These are phyloP conservation scores for Accipiter cooperii DNA, from an alignment of 2,113 vertebrate species.

Conservation along the genomic window DNA sequence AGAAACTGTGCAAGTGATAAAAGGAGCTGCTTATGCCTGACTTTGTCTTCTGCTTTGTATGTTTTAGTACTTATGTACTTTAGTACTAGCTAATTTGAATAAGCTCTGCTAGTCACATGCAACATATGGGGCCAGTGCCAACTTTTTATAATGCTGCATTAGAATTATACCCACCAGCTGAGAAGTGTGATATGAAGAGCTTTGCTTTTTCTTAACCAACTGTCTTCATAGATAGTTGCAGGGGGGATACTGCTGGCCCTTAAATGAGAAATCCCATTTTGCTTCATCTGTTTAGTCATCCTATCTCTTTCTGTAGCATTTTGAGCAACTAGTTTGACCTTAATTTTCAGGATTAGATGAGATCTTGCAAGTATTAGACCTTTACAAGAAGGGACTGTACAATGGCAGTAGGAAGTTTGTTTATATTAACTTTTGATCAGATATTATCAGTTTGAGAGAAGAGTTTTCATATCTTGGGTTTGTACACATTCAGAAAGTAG, in stretches of 20 bases:
- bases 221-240: conserved; percentile 19
- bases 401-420: background rate
- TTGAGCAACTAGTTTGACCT: background rate
- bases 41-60: conserved; percentile 55
- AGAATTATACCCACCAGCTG: conserved; percentile 58
- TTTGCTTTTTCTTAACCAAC: conserved; percentile 38
- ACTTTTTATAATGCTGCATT: conserved; percentile 50
- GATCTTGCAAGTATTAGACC: background rate
- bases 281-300: background rate
- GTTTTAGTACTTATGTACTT: conserved; percentile 45
- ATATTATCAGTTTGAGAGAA: background rate
- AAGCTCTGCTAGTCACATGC: conserved; percentile 46
- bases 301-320: background rate
- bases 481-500: background rate
- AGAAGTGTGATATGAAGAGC: conserved; percentile 40
- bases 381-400: background rate
- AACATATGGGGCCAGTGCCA: conserved; percentile 55
- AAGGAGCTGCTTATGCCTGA: conserved; percentile 21
- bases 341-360: background rate
- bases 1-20: conserved; percentile 3
- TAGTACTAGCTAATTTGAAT: conserved; percentile 51
- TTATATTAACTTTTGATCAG: background rate
- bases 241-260: background rate
- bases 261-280: background rate
- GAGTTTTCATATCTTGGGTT: background rate